Conservation (phyloP, 1,140 invertebrate species). For the Nasonia giraulti region DNA sequence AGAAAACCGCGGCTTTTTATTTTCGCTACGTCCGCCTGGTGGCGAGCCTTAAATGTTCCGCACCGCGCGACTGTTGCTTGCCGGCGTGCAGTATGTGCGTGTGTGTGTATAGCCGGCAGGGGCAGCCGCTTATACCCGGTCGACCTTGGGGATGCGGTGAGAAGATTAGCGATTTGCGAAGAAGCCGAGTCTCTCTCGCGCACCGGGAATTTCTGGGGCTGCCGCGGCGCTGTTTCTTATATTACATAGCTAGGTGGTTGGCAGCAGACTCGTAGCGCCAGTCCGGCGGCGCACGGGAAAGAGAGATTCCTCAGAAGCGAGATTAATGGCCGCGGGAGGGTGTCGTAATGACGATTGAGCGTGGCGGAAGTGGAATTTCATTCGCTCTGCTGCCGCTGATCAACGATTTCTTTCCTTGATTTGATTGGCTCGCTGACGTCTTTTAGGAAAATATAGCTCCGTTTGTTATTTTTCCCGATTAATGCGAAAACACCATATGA, state of each 20-base stretch:
- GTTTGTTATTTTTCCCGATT: no score
- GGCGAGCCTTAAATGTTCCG: no score
- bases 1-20: not conserved
- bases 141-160: conserved; percentile 3
- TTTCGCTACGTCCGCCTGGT: not conserved
- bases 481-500: no score
- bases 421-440: no score
- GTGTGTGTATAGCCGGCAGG: no score
- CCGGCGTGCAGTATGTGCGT: no score
- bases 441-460: no score
- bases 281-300: not conserved
- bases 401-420: not conserved
- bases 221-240: no score
- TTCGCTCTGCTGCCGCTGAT: not conserved
- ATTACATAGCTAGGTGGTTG: no score
- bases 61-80: no score
- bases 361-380: not conserved
- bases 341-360: not conserved
- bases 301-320: not conserved
- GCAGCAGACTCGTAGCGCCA: no score
- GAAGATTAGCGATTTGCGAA: conserved; percentile 6
- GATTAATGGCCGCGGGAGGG: not conserved
- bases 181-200: not conserved
- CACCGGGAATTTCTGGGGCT: not conserved
- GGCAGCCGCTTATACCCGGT: not conserved